A percentile compares a stretch with the other conserved stretches of the same genome.
Conservation (phyloP, 2,797 vertebrate species). For the Xenentodon cancila region DNA sequence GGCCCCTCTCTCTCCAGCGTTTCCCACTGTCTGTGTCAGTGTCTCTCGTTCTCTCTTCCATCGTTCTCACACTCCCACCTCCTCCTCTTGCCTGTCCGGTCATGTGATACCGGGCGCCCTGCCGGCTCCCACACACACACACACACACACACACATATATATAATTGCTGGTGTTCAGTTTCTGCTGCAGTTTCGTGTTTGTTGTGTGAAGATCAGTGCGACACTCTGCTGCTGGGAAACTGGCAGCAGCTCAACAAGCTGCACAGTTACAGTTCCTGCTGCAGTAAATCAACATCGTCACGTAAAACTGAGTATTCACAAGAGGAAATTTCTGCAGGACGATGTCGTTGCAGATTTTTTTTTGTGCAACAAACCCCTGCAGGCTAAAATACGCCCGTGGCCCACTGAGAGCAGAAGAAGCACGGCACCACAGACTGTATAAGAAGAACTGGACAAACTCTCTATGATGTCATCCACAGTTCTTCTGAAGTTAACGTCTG, state of each 20-base stretch:
- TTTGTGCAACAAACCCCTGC: too few species aligned
- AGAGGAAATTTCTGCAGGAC: too few species aligned
- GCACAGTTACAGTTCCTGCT: neutral
- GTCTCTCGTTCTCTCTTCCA: constrained; percentile 38
- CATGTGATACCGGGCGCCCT: constrained; percentile 50
- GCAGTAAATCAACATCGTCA: constrained; percentile 6
- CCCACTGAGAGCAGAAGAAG: too few species aligned
- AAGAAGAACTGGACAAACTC: too few species aligned
- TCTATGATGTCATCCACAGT: too few species aligned
- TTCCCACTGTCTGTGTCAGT: constrained; percentile 35
- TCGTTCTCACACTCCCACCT: constrained; percentile 43
- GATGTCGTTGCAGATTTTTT: too few species aligned
- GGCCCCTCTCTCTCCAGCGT: constrained; percentile 18
- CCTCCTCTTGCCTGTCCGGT: constrained; percentile 3
- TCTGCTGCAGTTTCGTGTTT: constrained; percentile 28
- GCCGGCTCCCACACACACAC: constrained; percentile 33
- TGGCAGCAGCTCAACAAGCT: constrained; percentile 13
- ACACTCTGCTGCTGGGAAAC: constrained; percentile 32
- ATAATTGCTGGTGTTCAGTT: constrained; percentile 19
- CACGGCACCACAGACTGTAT: too few species aligned
- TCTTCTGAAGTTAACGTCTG: too few species aligned
- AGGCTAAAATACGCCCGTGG: too few species aligned
- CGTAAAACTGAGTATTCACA: neutral
- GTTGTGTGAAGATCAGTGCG: constrained; percentile 27
- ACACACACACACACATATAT: constrained; percentile 19